Evolutionary conservation across 1,140 invertebrate species (phyloP).

Genomic region (Zaprionus capensis): DNA sequence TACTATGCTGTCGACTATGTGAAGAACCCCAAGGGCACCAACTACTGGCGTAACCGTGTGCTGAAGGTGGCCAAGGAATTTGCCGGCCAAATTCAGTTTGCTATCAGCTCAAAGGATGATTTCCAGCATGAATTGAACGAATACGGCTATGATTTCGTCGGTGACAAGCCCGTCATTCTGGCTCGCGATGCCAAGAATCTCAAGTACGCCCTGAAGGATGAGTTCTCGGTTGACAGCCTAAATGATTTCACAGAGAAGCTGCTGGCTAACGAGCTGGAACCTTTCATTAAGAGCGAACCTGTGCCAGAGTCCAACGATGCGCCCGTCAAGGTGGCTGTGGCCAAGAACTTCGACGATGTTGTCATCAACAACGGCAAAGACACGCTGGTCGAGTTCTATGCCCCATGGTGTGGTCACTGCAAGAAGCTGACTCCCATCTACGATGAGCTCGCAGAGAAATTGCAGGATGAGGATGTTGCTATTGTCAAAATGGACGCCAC

Average conservation of each 20-base stretch:
- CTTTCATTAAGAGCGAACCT: conserved; percentile 98
- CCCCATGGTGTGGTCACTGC: conserved; percentile 99
- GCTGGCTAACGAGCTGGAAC: conserved; percentile 92
- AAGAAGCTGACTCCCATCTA: conserved; percentile 97
- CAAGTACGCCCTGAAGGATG: conserved; percentile 95
- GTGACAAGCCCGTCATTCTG: conserved; percentile 95
- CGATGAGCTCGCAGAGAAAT: conserved; percentile 96
- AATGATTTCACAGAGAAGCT: conserved; percentile 95
- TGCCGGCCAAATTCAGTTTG: conserved; percentile 92
- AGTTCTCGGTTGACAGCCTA: conserved; percentile 96
- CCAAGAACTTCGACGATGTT: conserved; percentile 98
- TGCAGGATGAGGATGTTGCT: conserved; percentile 94
- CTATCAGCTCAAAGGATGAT: conserved; percentile 95
- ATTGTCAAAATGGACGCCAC: conserved; percentile 99
- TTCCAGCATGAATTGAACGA: conserved; percentile 97
- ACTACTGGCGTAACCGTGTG: conserved; percentile 99
- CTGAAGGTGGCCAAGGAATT: conserved; percentile 97
- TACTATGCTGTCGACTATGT: conserved; percentile 98
- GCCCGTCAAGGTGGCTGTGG: conserved; percentile 96
- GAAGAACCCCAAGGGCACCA: conserved; percentile 99
- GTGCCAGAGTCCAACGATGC: conserved; percentile 94
- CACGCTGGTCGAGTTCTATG: conserved; percentile 98
- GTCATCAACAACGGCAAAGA: conserved; percentile 96
- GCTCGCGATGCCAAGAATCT: conserved; percentile 92
- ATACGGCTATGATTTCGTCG: conserved; percentile 95